Evolutionary conservation across 2,888 invertebrate species (phyloP), one percentile per base, ranked within the genome.

Genomic region (Aphodius granarius): DNA sequence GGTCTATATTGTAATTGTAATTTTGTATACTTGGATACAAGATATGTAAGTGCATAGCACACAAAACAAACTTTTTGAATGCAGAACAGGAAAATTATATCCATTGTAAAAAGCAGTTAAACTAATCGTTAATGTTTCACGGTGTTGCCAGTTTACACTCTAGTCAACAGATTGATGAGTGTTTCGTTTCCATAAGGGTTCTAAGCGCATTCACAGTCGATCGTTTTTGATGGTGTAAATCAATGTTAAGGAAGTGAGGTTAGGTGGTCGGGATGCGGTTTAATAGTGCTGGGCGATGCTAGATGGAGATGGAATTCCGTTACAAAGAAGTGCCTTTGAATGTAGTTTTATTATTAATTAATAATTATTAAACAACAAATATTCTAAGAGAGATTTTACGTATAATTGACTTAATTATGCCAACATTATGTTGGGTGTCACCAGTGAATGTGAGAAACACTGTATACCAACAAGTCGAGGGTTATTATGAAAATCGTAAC

Each of bases 241-340:
- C 18, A 19, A 68, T 22, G 20, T 22, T 43, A 43, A 43, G 13
- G 4, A 43, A 43, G 74, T 64, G 74, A 71, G 70, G 71, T 71
- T 63, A 5, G 22, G 3, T 74, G 18, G 70, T 74, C 71, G 65
- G 22, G 71, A 70, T 21, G 66, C 68, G 63, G 68, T 66, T 72
- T 70, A 2, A 13, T 43, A 43, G 43, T 0, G 43, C 43, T 43
- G 43, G 43, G 43, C 43, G 43, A 43, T 13, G 43, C 43, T 2
- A 43, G 43, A 43, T 72, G 75, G 70, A 72, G 72, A 68, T 72
- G 68, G 64, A 72, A 75, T 75, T 72, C 73, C 73, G 75, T 72
- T 75, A 80, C 73, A 65, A 75, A 81, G 83, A 85, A 85, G 85
- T 85, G 85, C 85, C 85, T 85, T 82, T 79, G 78, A 79, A 79